A percentile compares a stretch with the other conserved stretches of the same genome.
Conservation (phyloP, 2,797 vertebrate genomes). For the Phataginus tetradactyla region DNA sequence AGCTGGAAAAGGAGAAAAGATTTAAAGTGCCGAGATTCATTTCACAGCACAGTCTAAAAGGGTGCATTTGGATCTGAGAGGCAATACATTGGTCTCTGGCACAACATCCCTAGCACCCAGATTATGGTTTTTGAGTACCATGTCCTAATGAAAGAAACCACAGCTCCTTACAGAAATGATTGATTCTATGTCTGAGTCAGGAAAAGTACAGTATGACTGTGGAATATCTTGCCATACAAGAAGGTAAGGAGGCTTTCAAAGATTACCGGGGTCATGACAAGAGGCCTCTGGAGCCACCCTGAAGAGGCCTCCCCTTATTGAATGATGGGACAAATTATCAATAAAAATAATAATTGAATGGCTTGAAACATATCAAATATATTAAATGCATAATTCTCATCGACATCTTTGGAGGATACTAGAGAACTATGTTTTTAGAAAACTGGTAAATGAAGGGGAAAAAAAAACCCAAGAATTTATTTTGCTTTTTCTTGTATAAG, state of each 20-base stretch:
- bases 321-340: not conserved
- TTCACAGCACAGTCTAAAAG: not conserved
- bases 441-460: not conserved
- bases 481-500: not conserved
- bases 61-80: not conserved
- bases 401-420: not conserved
- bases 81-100: not conserved
- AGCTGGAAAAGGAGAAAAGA: not conserved
- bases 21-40: constrained; percentile 17
- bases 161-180: not conserved
- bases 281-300: not conserved
- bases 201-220: not conserved
- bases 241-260: not conserved
- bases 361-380: not conserved
- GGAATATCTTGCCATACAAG: not conserved
- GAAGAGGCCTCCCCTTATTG: constrained; percentile 1
- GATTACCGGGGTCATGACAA: not conserved
- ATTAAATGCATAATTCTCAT: not conserved
- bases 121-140: not conserved
- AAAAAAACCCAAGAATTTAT: not conserved
- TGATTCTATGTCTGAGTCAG: not conserved
- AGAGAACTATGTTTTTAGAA: not conserved
- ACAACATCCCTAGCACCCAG: not conserved
- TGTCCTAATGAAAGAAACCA: constrained; percentile 36
- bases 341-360: not conserved